Conservation (phyloP, 2,888 invertebrate species). For the Eristalis tenax region DNA sequence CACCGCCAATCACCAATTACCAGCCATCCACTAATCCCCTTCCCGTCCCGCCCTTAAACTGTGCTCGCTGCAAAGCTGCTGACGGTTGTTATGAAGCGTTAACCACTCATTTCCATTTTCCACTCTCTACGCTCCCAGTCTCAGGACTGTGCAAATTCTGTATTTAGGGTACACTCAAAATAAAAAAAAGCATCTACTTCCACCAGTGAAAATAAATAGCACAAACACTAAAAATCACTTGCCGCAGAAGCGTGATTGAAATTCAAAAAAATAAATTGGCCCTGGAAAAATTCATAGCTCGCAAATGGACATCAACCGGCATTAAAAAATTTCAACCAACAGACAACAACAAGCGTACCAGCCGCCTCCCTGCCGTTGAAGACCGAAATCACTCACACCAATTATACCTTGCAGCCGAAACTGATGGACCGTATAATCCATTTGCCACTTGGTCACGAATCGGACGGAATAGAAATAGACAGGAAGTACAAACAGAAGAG, state of each 20-base stretch:
- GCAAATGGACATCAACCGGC: constrained; percentile 65
- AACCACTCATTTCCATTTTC: constrained; percentile 60
- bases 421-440: constrained; percentile 70
- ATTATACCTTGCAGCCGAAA: constrained; percentile 61
- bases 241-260: constrained; percentile 70
- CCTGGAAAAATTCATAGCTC: constrained; percentile 69
- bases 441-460: constrained; percentile 70
- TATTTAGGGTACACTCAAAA: constrained; percentile 18
- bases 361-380: not conserved
- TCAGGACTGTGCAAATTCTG: constrained; percentile 3
- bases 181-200: constrained; percentile 6
- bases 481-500: constrained; percentile 30
- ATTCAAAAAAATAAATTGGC: constrained; percentile 71
- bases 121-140: not conserved
- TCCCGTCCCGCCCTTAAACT: not conserved
- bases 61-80: constrained; percentile 14
- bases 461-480: constrained; percentile 56
- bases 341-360: not conserved
- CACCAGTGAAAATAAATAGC: constrained; percentile 50
- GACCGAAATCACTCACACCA: constrained; percentile 61
- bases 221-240: constrained; percentile 72
- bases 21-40: not conserved
- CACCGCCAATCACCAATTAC: not conserved
- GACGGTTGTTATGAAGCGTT: constrained; percentile 51
- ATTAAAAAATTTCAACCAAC: constrained; percentile 50